Evolutionary conservation across 2,113 vertebrate genomes (phyloP), one percentile per base, ranked within the genome.

Genomic region (Stigmatopora nigra): DNA sequence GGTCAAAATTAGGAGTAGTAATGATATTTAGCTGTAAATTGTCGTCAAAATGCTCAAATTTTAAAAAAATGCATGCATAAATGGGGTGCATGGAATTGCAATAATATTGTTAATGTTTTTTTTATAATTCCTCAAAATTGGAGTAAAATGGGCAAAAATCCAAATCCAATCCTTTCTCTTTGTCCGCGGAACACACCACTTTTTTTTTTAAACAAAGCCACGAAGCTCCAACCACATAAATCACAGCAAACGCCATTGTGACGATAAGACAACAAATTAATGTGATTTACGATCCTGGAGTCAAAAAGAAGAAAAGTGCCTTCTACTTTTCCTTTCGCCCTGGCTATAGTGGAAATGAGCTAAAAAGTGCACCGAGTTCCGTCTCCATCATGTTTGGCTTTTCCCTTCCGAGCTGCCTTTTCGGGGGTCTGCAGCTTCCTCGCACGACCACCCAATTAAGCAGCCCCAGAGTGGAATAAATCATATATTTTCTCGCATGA

Each of bases 251-350:
- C 86, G 89, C 86, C 82, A 83, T 84, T 83, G 85, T 91, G 89
- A 89, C 89, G 86, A 79, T 92, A 90, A 91, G 87, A 90, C 91
- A 92, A 86, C 64, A 87, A 94, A 88, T 93, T 93, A 95, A 92
- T 91, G 91, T 89, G 93, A 94, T 85, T 91, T 91, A 95, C 90
- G 90, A 92, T 94, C 93, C 90, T 89, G 91, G 79, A 81, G 89
- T 87, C 89, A 93, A 84, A 91, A 88, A 88, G 87, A 88, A 78
- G 91, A 93, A 92, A 90, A 93, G 91, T 80, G 57, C 80, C 78
- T 63, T 71, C 69, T 76, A 79, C 75, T 85, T 84, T 73, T 77
- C 71, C 79, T 82, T 82, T 86, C 65, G 76, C 75, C 70, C 84
- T 82, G 67, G 65, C 86, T 81, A 81, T 72, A 70, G 82, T 90